A percentile compares a stretch with the other conserved stretches of the same genome.
These are phyloP conservation scores for Artibeus jamaicensis DNA, from an alignment of 2,797 vertebrate genomes.

Conservation along the genomic window DNA sequence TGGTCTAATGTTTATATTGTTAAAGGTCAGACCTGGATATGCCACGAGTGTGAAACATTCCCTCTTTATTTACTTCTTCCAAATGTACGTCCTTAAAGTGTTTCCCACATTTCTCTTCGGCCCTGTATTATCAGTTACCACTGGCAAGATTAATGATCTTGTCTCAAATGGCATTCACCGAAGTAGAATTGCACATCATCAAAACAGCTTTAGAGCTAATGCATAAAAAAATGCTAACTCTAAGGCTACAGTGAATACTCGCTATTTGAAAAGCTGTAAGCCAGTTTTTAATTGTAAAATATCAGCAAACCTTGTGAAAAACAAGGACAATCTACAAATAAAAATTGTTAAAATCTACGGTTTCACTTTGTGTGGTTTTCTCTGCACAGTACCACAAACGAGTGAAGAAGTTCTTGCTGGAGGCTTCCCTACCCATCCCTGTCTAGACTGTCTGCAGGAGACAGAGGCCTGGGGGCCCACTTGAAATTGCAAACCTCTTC, in stretches of 20 bases:
- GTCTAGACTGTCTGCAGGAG: background rate
- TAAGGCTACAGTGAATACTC: background rate
- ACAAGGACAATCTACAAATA: background rate
- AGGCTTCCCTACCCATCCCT: background rate
- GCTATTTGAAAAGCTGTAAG: background rate
- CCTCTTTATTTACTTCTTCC: background rate
- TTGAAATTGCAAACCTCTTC: background rate
- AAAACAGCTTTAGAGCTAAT: background rate
- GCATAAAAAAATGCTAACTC: background rate
- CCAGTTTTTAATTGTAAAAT: slow-evolving; percentile 1
- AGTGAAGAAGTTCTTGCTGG: background rate
- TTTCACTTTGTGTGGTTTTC: background rate
- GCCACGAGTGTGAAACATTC: background rate
- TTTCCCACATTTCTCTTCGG: background rate
- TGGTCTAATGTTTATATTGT: background rate
- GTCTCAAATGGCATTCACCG: background rate
- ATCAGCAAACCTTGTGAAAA: background rate
- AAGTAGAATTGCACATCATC: background rate
- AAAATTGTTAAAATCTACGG: background rate
- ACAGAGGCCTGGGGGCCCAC: background rate
- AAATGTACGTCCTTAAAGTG: background rate
- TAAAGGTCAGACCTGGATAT: background rate
- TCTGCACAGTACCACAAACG: background rate
- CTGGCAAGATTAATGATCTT: background rate
- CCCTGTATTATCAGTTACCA: background rate